Percentiles rank a stretch among this genome's conserved stretches.
phyloP scores from a whole-genome alignment of 2,888 invertebrate genomes.

The Dynastes grantii region DNA sequence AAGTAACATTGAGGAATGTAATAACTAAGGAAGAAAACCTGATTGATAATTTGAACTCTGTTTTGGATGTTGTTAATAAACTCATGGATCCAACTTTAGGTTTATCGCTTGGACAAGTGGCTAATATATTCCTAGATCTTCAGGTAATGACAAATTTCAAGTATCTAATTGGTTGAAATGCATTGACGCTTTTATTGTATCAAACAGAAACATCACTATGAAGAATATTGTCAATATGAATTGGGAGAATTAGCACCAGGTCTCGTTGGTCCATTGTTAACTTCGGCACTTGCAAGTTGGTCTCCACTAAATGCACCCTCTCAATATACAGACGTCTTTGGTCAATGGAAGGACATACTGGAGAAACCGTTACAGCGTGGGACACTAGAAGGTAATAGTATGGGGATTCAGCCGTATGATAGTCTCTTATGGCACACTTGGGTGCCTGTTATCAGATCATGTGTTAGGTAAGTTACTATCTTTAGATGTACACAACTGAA shows the following conservation, averaged over 20 bases:
- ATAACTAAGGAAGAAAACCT: slow-evolving; percentile 82
- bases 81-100: slow-evolving; percentile 73
- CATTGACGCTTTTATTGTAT: background rate
- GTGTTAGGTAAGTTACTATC: slow-evolving; percentile 77
- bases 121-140: slow-evolving; percentile 74
- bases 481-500: slow-evolving; percentile 47
- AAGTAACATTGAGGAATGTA: slow-evolving; percentile 78
- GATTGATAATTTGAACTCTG: slow-evolving; percentile 80
- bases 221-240: slow-evolving; percentile 89
- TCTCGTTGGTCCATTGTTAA: slow-evolving; percentile 87
- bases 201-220: slow-evolving; percentile 75
- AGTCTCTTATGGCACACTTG: slow-evolving; percentile 92
- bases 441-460: slow-evolving; percentile 86
- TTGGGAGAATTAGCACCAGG: slow-evolving; percentile 88
- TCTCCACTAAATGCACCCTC: slow-evolving; percentile 82
- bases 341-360: slow-evolving; percentile 82
- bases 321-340: slow-evolving; percentile 77
- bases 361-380: slow-evolving; percentile 64
- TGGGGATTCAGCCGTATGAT: slow-evolving; percentile 81
- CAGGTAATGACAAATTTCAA: slow-evolving; percentile 65
- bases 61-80: slow-evolving; percentile 79
- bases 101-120: slow-evolving; percentile 75
- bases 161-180: background rate
- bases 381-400: slow-evolving; percentile 70
- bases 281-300: slow-evolving; percentile 84